phyloP scores from a whole-genome alignment of 2,888 invertebrate genomes.

The Epirrhoe alternata region DNA sequence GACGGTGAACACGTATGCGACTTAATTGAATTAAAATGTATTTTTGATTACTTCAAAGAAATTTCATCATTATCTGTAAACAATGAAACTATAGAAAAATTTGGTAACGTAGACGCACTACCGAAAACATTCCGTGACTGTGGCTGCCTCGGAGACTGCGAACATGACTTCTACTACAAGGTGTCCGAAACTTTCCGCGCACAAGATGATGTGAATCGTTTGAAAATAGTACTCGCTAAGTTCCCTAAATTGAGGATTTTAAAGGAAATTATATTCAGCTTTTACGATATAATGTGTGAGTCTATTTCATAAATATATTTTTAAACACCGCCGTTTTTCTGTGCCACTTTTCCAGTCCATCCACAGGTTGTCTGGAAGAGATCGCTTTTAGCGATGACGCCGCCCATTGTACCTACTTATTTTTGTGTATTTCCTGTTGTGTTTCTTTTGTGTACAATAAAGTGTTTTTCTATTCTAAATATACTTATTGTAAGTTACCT shows the following conservation, averaged over 20 bases:
- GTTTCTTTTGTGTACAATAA: no score
- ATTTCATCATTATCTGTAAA: conserved; percentile 61
- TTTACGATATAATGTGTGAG: conserved; percentile 89
- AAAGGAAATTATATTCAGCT: conserved; percentile 88
- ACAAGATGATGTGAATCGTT: conserved; percentile 51
- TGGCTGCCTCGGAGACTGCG: conserved; percentile 70
- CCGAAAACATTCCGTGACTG: conserved; percentile 67
- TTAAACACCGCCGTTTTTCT: no score
- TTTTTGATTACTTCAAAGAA: conserved; percentile 64
- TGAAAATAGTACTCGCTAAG: conserved; percentile 84
- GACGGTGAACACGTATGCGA: conserved; percentile 70
- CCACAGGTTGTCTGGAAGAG: no score
- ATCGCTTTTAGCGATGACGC: no score
- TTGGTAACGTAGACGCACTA: conserved; percentile 49
- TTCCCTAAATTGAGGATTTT: conserved; percentile 89
- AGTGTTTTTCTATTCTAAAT: no score
- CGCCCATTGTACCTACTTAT: no score
- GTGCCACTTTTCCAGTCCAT: no score
- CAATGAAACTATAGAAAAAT: conserved; percentile 54
- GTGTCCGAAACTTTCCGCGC: conserved; percentile 60
- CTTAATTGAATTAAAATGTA: conserved; percentile 66
- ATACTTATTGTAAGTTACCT: no score
- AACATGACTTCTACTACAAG: conserved; percentile 66
- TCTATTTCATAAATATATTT: conserved; percentile 34
- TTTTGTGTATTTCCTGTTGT: no score